A percentile compares a stretch with the other conserved stretches of the same genome.
Conservation (phyloP, 1,140 invertebrate genomes). For the Protaetia brevitarsis region DNA sequence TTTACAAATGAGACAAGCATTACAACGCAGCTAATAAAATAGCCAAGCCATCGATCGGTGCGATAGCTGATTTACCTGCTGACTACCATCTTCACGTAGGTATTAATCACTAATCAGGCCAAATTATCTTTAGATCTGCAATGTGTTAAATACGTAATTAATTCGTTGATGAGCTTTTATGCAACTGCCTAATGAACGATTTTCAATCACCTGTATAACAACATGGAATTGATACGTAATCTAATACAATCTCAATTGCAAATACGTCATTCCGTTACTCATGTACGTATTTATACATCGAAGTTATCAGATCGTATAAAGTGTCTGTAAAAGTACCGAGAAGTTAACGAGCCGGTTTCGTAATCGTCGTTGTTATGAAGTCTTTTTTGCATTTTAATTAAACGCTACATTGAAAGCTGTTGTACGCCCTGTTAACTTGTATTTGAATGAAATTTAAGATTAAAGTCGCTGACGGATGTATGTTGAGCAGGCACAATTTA, state of each 20-base stretch:
- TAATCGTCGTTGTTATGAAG: no score
- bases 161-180: conserved; percentile 2
- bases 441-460: no score
- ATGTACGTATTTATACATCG: no score
- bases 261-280: neutral
- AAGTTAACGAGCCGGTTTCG: no score
- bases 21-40: neutral
- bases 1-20: neutral
- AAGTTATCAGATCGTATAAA: no score
- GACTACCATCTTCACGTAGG: neutral
- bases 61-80: neutral
- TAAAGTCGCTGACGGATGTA: no score
- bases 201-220: neutral
- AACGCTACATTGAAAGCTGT: no score
- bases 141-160: conserved; percentile 10
- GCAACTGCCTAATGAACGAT: conserved; percentile 7
- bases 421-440: no score
- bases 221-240: neutral
- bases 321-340: no score
- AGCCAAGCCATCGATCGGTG: neutral
- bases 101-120: neutral
- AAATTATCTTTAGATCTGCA: conserved; percentile 7
- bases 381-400: no score
- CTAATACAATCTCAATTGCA: neutral
- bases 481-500: no score